A percentile compares a stretch with the other conserved stretches of the same genome.
phyloP scores from a whole-genome alignment of 2,113 vertebrate genomes.

The Trematomus loennbergii region DNA sequence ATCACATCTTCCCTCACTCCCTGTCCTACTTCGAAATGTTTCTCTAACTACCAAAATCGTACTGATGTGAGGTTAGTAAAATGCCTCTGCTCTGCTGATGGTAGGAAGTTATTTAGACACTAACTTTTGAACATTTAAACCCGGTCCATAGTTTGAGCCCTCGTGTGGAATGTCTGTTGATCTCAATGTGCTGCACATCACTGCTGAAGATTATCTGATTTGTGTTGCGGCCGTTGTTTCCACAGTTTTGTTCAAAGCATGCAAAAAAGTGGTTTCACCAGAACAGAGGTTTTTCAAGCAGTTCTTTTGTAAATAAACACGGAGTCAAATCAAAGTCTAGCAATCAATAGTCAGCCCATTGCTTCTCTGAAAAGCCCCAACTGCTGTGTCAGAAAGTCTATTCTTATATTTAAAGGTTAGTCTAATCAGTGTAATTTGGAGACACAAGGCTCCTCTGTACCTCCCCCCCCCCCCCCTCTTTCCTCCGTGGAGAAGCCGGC shows the following conservation, averaged over 20 bases:
- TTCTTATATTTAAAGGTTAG: conserved; percentile 37
- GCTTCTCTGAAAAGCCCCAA: background rate
- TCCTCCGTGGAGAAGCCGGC: conserved; percentile 30
- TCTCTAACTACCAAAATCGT: background rate
- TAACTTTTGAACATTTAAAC: background rate
- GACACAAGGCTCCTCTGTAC: conserved; percentile 32
- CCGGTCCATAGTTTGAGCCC: background rate
- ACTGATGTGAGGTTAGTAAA: background rate
- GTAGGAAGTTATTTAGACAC: conserved; percentile 14
- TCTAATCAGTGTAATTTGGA: conserved; percentile 54
- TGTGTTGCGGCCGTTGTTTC: background rate
- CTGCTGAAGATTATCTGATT: background rate
- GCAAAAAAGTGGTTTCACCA: conserved; percentile 16
- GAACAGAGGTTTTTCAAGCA: background rate
- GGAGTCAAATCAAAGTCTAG: background rate
- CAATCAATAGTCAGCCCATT: conserved; percentile 6
- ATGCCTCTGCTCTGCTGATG: background rate
- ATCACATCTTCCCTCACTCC: background rate
- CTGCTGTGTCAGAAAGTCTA: conserved; percentile 2
- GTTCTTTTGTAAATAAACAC: conserved; percentile 19
- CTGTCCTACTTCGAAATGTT: background rate
- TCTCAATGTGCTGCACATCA: background rate
- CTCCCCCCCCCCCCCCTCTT: background rate
- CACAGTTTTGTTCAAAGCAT: conserved; percentile 7
- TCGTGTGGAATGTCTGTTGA: background rate